Evolutionary conservation across 2,797 vertebrate species (phyloP), one percentile per base, ranked within the genome.

Genomic region (Amazona ochrocephala): DNA sequence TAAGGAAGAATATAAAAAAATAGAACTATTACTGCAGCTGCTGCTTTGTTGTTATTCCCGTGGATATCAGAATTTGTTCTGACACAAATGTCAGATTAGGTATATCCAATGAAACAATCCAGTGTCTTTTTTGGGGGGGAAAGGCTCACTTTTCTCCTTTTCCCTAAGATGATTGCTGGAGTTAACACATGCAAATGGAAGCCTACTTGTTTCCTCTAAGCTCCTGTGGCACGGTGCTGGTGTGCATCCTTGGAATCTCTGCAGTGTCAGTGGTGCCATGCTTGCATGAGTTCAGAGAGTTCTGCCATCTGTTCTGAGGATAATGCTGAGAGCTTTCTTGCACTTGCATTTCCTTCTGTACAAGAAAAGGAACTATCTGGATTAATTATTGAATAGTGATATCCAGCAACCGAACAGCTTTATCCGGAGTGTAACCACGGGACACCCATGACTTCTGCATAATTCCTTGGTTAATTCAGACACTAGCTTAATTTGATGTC

Each of bases 141-240:
- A 65, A 61, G 48, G 24, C 18, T 70, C 20, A 5, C 10, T 26
- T 30, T 64, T 60, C 21, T 24, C 17, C 48, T 66, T 67, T 70
- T 51, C 42, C 62, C 27, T 17, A 1, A 16, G n/a, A 13, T 13
- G 30, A 16, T 1, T 26, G 10, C 6, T 58, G 71, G 42, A 45
- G 32, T 32, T 73, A 24, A 27, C 22, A 27, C 13, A 3, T 1
- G 10, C 23, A 9, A 16, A 21, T 13, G 13, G 27, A 14, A 42
- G 44, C 24, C 10, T 50, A 26, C 53, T 11, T 32, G 13, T 50
- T 53, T 50, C 39, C 47, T 9, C 62, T 37, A 50, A 60, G 27
- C 12, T 80, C 18, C 41, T 1, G 15, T 61, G 68, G 58, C 15
- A 23, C 4, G 0, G 1, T 21, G 37, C 61, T 29, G 10, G 3